phyloP scores from a whole-genome alignment of 1,140 invertebrate species.

The Drosophila grimshawi region DNA sequence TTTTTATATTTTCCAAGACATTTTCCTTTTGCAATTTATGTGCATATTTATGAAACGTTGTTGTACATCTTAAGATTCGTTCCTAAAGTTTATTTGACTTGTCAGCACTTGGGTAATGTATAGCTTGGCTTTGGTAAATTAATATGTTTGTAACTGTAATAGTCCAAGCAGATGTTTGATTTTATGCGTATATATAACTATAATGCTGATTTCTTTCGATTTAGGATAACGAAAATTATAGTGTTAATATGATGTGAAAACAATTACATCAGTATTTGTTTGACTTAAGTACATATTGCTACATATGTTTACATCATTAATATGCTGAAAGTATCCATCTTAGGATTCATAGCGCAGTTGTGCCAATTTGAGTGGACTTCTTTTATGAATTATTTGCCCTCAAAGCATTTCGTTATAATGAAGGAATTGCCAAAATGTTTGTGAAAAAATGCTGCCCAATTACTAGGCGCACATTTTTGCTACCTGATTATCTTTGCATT shows the following conservation, averaged over 20 bases:
- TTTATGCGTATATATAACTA: constrained; percentile 26
- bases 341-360: background rate
- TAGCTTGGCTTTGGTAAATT: constrained; percentile 36
- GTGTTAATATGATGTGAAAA: too few species aligned
- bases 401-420: constrained; percentile 12
- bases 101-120: constrained; percentile 15
- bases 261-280: background rate
- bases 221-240: too few species aligned
- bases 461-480: constrained; percentile 1
- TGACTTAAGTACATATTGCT: too few species aligned
- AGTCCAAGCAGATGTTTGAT: background rate
- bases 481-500: constrained; percentile 25
- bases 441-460: constrained; percentile 24
- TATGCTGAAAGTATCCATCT: background rate
- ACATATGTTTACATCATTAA: too few species aligned
- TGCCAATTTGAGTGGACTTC: background rate
- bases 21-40: constrained; percentile 21
- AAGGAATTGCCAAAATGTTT: constrained; percentile 12
- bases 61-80: constrained; percentile 6
- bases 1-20: constrained; percentile 8
- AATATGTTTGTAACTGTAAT: constrained; percentile 4
- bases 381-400: background rate
- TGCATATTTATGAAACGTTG: constrained; percentile 3
- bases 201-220: too few species aligned
- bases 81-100: constrained; percentile 32